phyloP scores from a whole-genome alignment of 2,113 vertebrate genomes.

The Prionailurus viverrinus region DNA sequence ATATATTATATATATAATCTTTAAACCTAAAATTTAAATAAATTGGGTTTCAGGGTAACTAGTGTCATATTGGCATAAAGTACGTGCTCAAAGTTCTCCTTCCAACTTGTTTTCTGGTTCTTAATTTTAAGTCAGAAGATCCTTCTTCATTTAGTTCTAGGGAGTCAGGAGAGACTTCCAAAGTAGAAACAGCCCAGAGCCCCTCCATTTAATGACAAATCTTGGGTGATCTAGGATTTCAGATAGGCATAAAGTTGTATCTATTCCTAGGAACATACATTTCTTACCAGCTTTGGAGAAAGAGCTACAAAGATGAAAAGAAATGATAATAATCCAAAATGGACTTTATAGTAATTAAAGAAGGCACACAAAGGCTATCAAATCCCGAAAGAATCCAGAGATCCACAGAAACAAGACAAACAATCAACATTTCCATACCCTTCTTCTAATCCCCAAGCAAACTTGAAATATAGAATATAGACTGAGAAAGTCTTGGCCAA shows the following conservation, averaged over 20 bases:
- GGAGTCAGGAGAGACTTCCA: not conserved
- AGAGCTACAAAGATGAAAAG: not conserved
- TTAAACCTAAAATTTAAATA: not conserved
- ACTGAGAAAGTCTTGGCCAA: not conserved
- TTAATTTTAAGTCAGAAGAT: constrained; percentile 24
- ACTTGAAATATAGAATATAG: not conserved
- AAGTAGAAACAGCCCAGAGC: not conserved
- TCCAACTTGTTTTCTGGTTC: constrained; percentile 8
- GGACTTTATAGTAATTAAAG: not conserved
- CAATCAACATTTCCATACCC: not conserved
- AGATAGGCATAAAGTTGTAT: not conserved
- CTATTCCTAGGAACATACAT: not conserved
- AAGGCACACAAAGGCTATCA: not conserved
- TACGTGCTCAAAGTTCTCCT: not conserved
- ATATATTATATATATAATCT: no score
- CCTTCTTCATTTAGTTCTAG: not conserved
- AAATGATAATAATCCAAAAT: not conserved
- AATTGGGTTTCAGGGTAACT: not conserved
- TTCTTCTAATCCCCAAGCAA: not conserved
- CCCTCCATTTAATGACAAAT: not conserved
- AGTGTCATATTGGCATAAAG: not conserved
- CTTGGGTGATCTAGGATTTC: not conserved
- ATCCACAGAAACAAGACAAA: not conserved
- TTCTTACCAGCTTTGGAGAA: constrained; percentile 24
- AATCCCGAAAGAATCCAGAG: not conserved